These are phyloP conservation scores for Benitochromis conjunctus DNA, from an alignment of 2,113 vertebrate genomes.

Conservation along the genomic window DNA sequence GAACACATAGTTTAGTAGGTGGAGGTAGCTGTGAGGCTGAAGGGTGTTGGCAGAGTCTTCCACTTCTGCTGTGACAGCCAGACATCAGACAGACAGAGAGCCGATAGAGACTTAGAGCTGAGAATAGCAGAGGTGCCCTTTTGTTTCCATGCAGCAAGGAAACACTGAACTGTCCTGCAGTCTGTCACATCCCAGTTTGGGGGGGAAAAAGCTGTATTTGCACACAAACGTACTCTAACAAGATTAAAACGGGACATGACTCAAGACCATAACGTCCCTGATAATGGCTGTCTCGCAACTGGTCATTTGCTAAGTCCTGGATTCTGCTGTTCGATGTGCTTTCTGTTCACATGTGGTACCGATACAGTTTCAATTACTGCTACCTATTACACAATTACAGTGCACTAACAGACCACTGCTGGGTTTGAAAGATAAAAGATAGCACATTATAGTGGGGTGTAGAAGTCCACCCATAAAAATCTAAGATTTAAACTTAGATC, in stretches of 20 bases:
- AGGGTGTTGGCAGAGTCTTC: constrained; percentile 4
- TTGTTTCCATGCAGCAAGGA: constrained; percentile 34
- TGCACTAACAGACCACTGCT: background rate
- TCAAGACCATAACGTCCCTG: constrained; percentile 18
- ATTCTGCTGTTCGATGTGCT: background rate
- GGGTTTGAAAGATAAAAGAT: background rate
- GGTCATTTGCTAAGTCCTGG: background rate
- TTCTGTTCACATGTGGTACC: background rate
- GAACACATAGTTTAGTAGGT: constrained; percentile 5
- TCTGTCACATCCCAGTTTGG: constrained; percentile 29
- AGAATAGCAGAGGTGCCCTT: constrained; percentile 19
- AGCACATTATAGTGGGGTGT: background rate
- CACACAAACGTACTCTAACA: background rate
- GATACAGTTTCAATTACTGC: background rate
- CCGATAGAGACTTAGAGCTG: background rate
- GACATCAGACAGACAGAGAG: background rate
- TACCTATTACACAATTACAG: background rate
- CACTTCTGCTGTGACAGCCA: background rate
- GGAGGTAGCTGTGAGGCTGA: constrained; percentile 8
- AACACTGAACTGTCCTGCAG: constrained; percentile 11
- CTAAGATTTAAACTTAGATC: background rate
- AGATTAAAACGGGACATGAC: constrained; percentile 18
- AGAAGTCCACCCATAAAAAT: background rate
- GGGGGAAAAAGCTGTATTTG: background rate
- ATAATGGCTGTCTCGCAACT: background rate